phyloP scores from a whole-genome alignment of 2,888 invertebrate species.

The Andrena chrysosceles region DNA sequence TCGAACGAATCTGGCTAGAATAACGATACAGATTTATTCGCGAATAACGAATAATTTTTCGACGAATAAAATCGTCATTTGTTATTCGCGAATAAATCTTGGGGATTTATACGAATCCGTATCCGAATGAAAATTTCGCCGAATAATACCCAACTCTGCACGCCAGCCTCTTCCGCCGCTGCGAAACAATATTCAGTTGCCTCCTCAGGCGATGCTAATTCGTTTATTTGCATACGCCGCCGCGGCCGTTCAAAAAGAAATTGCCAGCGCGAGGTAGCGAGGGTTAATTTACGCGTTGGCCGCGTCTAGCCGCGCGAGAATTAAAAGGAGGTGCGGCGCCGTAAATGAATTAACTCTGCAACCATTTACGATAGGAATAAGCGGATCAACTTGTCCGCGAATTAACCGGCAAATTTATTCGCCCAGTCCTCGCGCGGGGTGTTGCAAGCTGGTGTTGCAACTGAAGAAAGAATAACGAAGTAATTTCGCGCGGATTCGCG shows the following conservation, averaged over 20 bases:
- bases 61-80: no score
- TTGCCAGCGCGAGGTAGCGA: not conserved
- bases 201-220: not conserved
- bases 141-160: no score
- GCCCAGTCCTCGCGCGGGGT: not conserved
- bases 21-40: no score
- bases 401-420: conserved; percentile 22
- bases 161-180: not conserved
- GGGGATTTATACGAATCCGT: no score
- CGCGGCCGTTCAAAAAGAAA: conserved; percentile 2
- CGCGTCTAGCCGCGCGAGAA: not conserved
- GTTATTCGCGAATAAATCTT: no score
- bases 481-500: conserved; percentile 11
- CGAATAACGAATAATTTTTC: no score
- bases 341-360: not conserved
- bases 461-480: conserved; percentile 4
- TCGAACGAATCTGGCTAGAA: no score
- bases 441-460: not conserved
- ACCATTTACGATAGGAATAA: not conserved
- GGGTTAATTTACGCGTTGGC: conserved; percentile 1
- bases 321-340: conserved; percentile 9
- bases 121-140: no score
- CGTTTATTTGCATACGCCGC: conserved; percentile 6
- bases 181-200: not conserved
- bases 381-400: conserved; percentile 14